Percentiles rank a stretch among this genome's conserved stretches.
phyloP scores from a whole-genome alignment of 2,797 vertebrate species.

The Gila robusta region DNA sequence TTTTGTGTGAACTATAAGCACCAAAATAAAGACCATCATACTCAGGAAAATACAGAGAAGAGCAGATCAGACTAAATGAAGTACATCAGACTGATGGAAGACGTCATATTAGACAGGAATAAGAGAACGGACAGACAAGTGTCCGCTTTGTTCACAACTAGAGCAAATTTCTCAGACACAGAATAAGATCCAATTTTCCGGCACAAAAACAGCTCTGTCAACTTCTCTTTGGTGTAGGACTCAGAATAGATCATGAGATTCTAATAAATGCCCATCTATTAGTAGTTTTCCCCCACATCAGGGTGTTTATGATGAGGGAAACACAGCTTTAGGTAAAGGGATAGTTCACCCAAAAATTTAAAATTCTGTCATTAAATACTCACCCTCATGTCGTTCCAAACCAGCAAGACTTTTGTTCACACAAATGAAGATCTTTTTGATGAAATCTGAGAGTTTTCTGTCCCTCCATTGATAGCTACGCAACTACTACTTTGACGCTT shows the following conservation, averaged over 20 bases:
- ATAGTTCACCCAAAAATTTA: background rate
- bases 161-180: background rate
- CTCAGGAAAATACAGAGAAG: background rate
- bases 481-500: too few species aligned
- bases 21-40: background rate
- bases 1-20: background rate
- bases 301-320: background rate
- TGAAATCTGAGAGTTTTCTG: too few species aligned
- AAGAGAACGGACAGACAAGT: slow-evolving; percentile 1
- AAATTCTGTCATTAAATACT: too few species aligned
- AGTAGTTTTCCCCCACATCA: background rate
- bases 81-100: background rate
- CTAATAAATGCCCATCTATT: slow-evolving; percentile 8
- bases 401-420: background rate
- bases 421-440: too few species aligned
- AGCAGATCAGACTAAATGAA: background rate
- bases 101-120: background rate
- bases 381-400: background rate
- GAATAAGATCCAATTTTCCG: background rate
- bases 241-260: slow-evolving; percentile 20
- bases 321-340: background rate
- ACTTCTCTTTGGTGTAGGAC: background rate
- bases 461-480: too few species aligned
- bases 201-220: slow-evolving; percentile 14
- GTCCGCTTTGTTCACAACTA: slow-evolving; percentile 15